phyloP scores from a whole-genome alignment of 2,888 invertebrate genomes.

The Lepidonotus clava region DNA sequence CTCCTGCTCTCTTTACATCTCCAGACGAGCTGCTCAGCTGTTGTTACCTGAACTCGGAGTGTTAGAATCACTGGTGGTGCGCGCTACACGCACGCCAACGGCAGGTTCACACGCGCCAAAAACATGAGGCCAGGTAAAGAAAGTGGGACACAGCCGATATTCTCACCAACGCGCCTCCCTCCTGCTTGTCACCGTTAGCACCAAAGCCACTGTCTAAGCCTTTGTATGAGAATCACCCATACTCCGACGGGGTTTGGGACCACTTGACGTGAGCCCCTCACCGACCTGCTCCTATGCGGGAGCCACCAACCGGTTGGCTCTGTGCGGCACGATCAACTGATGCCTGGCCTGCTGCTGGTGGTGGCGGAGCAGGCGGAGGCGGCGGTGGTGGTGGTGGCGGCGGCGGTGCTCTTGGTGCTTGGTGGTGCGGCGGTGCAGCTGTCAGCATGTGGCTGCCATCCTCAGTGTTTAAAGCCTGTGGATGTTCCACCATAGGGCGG shows the following conservation, averaged over 20 bases:
- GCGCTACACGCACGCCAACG: neutral
- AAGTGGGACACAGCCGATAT: too few species aligned
- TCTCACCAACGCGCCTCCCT: too few species aligned
- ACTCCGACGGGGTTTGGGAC: too few species aligned
- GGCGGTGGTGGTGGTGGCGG: neutral
- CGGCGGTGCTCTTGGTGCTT: too few species aligned
- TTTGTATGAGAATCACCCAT: too few species aligned
- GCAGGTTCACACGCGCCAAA: neutral
- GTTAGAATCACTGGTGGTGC: neutral
- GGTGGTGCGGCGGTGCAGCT: neutral
- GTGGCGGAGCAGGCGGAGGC: neutral
- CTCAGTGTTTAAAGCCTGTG: neutral
- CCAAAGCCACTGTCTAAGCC: too few species aligned
- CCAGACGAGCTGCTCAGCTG: neutral
- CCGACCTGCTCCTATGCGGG: constrained; percentile 4
- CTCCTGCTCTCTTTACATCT: neutral
- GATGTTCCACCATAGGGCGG: neutral
- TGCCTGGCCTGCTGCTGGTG: neutral
- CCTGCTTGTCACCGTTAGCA: too few species aligned
- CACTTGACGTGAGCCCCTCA: neutral
- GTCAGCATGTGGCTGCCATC: constrained; percentile 34
- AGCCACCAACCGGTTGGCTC: constrained; percentile 36
- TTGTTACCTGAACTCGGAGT: neutral
- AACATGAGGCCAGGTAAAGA: too few species aligned
- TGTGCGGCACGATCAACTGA: constrained; percentile 43